These are phyloP conservation scores for Lasioglossum calceatum DNA, from an alignment of 2,888 invertebrate genomes.

Conservation along the genomic window DNA sequence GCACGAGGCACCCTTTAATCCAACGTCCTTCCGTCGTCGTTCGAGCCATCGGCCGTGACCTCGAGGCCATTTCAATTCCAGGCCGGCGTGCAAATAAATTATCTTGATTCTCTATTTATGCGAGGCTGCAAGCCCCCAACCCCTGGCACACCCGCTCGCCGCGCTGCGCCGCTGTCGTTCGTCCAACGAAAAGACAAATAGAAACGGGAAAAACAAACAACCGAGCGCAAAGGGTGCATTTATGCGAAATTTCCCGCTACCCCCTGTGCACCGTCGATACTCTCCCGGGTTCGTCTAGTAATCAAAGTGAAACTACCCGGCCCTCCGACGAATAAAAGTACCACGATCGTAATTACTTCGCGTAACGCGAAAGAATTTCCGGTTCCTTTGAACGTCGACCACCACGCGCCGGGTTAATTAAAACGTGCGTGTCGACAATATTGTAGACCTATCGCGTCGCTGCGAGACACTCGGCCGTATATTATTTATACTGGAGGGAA, in stretches of 20 bases:
- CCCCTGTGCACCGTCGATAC: neutral
- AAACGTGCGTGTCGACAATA: slow-evolving; percentile 2
- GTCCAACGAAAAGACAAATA: neutral
- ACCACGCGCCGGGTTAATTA: slow-evolving; percentile 7
- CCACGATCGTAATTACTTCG: slow-evolving; percentile 21
- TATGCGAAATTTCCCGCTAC: neutral
- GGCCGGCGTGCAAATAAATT: slow-evolving; percentile 74
- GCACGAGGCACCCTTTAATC: slow-evolving; percentile 73
- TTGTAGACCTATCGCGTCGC: neutral
- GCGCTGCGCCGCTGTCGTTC: slow-evolving; percentile 1
- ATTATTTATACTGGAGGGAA: neutral
- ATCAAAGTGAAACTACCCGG: slow-evolving; percentile 44
- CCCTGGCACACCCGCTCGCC: neutral
- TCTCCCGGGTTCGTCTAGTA: slow-evolving; percentile 34
- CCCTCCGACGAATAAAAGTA: slow-evolving; percentile 35
- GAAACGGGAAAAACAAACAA: neutral
- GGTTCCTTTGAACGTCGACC: slow-evolving; percentile 12
- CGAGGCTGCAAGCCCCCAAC: neutral
- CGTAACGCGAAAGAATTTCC: neutral
- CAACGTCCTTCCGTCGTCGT: slow-evolving; percentile 72
- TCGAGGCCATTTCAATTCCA: slow-evolving; percentile 73
- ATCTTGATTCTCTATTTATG: slow-evolving; percentile 69
- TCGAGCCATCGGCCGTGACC: slow-evolving; percentile 77
- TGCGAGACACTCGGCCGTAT: neutral
- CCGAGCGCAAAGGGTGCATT: neutral